These are phyloP conservation scores for Temnothorax curvispinosus DNA, from an alignment of 1,140 invertebrate genomes.

Conservation along the genomic window DNA sequence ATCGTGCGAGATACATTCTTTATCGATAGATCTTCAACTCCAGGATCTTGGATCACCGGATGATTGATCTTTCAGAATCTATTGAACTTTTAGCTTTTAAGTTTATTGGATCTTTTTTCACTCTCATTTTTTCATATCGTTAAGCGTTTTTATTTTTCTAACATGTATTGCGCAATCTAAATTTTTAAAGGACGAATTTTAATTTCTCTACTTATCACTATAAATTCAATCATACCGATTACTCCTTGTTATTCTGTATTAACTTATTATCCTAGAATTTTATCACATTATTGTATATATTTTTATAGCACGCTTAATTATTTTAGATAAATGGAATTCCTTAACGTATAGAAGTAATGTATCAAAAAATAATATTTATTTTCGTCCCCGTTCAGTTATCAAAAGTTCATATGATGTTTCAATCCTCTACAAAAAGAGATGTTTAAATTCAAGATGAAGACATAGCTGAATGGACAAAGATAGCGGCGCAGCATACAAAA, in stretches of 20 bases:
- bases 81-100: not conserved
- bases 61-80: not conserved
- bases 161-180: not conserved
- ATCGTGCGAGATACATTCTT: constrained; percentile 10
- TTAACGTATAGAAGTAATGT: not conserved
- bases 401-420: not conserved
- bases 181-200: not conserved
- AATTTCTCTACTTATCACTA: not conserved
- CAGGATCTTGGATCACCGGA: not conserved
- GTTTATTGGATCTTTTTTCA: not conserved
- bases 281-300: not conserved
- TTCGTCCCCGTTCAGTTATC: not conserved
- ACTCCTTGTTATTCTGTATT: not conserved
- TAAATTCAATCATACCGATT: not conserved
- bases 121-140: not conserved
- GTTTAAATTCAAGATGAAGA: constrained; percentile 38
- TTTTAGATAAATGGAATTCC: not conserved
- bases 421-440: not conserved
- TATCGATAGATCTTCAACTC: constrained; percentile 8
- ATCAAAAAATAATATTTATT: not conserved
- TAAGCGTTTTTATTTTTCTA: not conserved
- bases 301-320: not conserved
- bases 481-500: constrained; percentile 33
- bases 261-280: not conserved
- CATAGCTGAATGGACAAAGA: constrained; percentile 27